phyloP scores from a whole-genome alignment of 2,888 invertebrate genomes.

The Sipha maydis region DNA sequence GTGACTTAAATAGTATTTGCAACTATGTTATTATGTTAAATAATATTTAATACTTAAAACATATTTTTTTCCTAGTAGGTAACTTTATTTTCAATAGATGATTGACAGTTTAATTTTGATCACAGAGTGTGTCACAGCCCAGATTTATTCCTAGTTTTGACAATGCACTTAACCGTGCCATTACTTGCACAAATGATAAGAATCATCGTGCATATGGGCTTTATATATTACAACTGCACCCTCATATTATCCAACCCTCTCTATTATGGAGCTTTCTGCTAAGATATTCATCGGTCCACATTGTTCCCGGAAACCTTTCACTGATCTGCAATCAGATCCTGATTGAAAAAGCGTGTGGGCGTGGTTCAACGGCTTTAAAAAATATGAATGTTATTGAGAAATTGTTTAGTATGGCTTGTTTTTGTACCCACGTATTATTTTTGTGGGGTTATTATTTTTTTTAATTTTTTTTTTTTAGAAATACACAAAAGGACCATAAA shows the following conservation, averaged over 20 bases:
- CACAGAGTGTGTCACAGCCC: conserved; percentile 11
- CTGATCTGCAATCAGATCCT: conserved; percentile 60
- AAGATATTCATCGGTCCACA: conserved; percentile 61
- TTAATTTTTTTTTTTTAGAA: conserved; percentile 27
- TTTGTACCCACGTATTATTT: conserved; percentile 53
- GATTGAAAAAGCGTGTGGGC: conserved; percentile 61
- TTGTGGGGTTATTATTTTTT: conserved; percentile 41
- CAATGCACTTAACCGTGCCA: conserved; percentile 61
- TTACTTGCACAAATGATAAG: conserved; percentile 59
- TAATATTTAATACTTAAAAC: not conserved
- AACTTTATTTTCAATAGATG: not conserved
- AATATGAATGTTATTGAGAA: conserved; percentile 58
- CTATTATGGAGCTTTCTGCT: conserved; percentile 60
- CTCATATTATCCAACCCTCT: conserved; percentile 61
- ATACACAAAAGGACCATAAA: conserved; percentile 52
- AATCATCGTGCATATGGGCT: conserved; percentile 57
- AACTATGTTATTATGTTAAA: not conserved
- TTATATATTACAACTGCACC: conserved; percentile 39
- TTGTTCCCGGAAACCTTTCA: conserved; percentile 61
- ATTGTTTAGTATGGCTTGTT: conserved; percentile 57
- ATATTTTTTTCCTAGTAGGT: not conserved
- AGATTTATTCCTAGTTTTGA: conserved; percentile 59
- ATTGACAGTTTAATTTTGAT: conserved; percentile 52
- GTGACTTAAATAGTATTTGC: not conserved
- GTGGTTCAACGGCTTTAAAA: conserved; percentile 57